Conservation (phyloP, 2,888 invertebrate species). For the Pogonocherus hispidulus region DNA sequence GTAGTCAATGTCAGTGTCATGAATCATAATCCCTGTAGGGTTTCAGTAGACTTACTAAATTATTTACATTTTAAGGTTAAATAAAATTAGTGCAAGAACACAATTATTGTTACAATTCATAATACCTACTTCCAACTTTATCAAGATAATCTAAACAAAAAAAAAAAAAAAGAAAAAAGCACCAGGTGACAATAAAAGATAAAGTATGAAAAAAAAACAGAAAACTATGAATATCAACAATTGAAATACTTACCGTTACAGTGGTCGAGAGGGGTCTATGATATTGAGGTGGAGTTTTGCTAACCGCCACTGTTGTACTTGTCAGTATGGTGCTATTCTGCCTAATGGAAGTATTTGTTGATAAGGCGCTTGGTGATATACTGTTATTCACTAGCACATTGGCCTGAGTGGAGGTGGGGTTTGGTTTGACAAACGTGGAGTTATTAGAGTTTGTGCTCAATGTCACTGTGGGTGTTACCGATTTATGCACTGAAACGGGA, state of each 20-base stretch:
- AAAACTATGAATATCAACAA: no score
- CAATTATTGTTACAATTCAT: no score
- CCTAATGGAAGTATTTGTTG: constrained; percentile 57
- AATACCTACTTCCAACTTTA: no score
- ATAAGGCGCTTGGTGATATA: constrained; percentile 63
- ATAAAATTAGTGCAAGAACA: no score
- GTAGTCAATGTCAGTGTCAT: no score
- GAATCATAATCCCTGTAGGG: no score
- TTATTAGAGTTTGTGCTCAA: constrained; percentile 33
- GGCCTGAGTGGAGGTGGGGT: constrained; percentile 51
- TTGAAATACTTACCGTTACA: constrained; percentile 44
- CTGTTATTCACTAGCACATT: constrained; percentile 54
- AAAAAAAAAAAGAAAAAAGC: no score
- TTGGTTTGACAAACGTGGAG: constrained; percentile 36
- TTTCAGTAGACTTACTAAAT: no score
- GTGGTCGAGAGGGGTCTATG: constrained; percentile 40
- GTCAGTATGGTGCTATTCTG: constrained; percentile 56
- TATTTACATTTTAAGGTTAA: no score
- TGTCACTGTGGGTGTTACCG: constrained; percentile 34
- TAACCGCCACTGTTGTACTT: constrained; percentile 52
- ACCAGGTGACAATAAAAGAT: no score
- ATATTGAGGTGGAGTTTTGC: constrained; percentile 44
- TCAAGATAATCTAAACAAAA: no score
- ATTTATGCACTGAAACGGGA: constrained; percentile 28
- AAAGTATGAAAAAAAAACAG: no score